phyloP scores from a whole-genome alignment of 2,888 invertebrate genomes.

The Xiphydria camelus region DNA sequence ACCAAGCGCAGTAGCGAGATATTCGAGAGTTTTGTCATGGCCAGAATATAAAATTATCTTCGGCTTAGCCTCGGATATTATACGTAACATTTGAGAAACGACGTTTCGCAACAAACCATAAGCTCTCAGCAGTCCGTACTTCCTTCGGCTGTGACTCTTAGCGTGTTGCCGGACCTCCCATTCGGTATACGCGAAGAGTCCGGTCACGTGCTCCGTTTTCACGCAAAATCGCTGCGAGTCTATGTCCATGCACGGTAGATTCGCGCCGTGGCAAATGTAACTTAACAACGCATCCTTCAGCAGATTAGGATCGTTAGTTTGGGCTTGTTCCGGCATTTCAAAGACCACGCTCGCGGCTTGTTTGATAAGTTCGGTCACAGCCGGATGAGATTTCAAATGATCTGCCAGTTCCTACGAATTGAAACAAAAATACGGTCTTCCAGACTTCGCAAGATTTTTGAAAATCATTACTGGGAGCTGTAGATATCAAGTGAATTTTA shows the following conservation, averaged over 20 bases:
- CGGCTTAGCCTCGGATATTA: conserved; percentile 76
- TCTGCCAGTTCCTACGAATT: conserved; percentile 65
- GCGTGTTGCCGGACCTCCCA: conserved; percentile 74
- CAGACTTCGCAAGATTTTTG: not conserved
- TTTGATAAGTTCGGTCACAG: conserved; percentile 71
- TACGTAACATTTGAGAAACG: conserved; percentile 78
- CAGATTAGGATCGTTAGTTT: conserved; percentile 69
- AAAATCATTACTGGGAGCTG: not conserved
- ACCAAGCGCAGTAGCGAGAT: conserved; percentile 80
- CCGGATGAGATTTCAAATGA: conserved; percentile 74
- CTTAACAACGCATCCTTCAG: conserved; percentile 81
- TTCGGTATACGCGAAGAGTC: conserved; percentile 80
- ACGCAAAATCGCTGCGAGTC: conserved; percentile 62
- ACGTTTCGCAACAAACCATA: conserved; percentile 85
- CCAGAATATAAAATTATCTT: conserved; percentile 85
- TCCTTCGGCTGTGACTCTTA: conserved; percentile 62
- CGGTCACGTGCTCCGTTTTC: conserved; percentile 73
- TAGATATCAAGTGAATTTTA: conserved; percentile 9
- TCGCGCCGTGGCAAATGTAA: conserved; percentile 82
- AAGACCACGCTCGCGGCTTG: conserved; percentile 69
- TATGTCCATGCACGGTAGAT: conserved; percentile 73
- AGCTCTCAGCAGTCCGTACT: conserved; percentile 67
- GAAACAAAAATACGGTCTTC: conserved; percentile 55
- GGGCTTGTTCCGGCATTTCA: conserved; percentile 67
- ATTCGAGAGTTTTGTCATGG: conserved; percentile 88